A percentile compares a stretch with the other conserved stretches of the same genome.
Evolutionary conservation across 2,113 vertebrate genomes (phyloP).

Genomic region (Verasper variegatus): DNA sequence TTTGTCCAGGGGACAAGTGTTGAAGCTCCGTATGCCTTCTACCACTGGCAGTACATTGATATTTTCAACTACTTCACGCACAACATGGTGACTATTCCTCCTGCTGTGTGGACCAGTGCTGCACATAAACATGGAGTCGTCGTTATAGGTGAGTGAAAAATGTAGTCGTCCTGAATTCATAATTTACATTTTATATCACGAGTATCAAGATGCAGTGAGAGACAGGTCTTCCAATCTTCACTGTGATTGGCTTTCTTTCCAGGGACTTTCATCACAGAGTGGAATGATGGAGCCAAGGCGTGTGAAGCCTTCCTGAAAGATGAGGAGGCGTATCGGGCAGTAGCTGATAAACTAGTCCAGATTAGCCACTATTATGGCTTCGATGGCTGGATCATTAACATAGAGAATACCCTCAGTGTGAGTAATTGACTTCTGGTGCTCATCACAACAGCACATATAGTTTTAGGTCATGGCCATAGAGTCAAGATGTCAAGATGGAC

Average conservation of each 20-base stretch:
- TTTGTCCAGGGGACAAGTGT: conserved; percentile 88
- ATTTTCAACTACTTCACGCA: conserved; percentile 98
- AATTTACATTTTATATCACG: not conserved
- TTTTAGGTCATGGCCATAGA: not conserved
- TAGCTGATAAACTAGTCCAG: conserved; percentile 88
- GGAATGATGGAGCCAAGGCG: conserved; percentile 79
- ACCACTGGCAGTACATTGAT: conserved; percentile 94
- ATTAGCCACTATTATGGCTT: conserved; percentile 87
- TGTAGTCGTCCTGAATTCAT: not conserved
- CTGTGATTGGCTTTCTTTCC: conserved; percentile 6
- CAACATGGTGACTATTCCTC: conserved; percentile 89
- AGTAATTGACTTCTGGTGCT: conserved; percentile 60
- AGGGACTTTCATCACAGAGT: conserved; percentile 98
- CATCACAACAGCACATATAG: not conserved
- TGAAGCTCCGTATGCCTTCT: conserved; percentile 88
- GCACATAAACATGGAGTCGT: conserved; percentile 90
- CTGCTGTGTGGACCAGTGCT: conserved; percentile 91
- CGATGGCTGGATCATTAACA: conserved; percentile 95
- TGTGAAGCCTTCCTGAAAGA: conserved; percentile 89
- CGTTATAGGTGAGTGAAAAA: conserved; percentile 86
- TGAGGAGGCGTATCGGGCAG: conserved; percentile 77
- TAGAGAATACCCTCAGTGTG: conserved; percentile 92
- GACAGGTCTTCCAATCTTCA: not conserved
- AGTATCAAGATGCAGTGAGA: no score
- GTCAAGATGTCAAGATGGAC: no score